phyloP scores from a whole-genome alignment of 1,140 invertebrate species.

The Platyura marginata region DNA sequence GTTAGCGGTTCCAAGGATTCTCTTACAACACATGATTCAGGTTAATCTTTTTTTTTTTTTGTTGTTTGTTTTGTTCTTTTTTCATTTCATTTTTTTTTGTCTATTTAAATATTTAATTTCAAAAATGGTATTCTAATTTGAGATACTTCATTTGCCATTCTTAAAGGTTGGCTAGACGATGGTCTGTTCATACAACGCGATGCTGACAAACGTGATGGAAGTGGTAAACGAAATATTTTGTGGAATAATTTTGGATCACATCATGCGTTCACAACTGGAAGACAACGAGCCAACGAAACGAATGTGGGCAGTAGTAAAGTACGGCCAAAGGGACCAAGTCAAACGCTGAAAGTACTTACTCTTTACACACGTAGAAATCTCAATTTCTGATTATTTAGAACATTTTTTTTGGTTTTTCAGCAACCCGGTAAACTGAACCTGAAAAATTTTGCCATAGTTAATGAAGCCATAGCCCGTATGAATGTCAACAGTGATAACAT shows the following conservation, averaged over 20 bases:
- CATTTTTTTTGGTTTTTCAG: slow-evolving; percentile 27
- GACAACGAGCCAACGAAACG: slow-evolving; percentile 30
- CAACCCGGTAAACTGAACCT: slow-evolving; percentile 80
- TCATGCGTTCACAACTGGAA: slow-evolving; percentile 67
- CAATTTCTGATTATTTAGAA: slow-evolving; percentile 2
- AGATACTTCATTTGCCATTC: slow-evolving; percentile 4
- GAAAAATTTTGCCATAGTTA: slow-evolving; percentile 74
- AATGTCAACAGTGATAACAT: slow-evolving; percentile 33
- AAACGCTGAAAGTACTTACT: slow-evolving; percentile 51
- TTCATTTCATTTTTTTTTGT: too few species aligned
- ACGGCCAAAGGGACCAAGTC: slow-evolving; percentile 51
- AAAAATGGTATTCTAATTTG: slow-evolving; percentile 2
- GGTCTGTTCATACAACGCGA: slow-evolving; percentile 1
- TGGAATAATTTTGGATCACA: slow-evolving; percentile 46
- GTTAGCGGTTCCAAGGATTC: slow-evolving; percentile 60
- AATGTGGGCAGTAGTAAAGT: slow-evolving; percentile 31
- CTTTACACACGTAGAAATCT: not conserved
- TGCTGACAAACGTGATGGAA: slow-evolving; percentile 7
- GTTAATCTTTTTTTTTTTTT: slow-evolving; percentile 19
- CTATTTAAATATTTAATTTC: too few species aligned
- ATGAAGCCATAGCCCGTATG: slow-evolving; percentile 58
- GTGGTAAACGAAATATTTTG: slow-evolving; percentile 26
- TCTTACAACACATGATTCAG: slow-evolving; percentile 55
- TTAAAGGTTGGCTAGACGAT: slow-evolving; percentile 24
- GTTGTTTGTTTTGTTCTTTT: not conserved